phyloP scores from a whole-genome alignment of 1,140 invertebrate species.

The Geopemphigus sp. region DNA sequence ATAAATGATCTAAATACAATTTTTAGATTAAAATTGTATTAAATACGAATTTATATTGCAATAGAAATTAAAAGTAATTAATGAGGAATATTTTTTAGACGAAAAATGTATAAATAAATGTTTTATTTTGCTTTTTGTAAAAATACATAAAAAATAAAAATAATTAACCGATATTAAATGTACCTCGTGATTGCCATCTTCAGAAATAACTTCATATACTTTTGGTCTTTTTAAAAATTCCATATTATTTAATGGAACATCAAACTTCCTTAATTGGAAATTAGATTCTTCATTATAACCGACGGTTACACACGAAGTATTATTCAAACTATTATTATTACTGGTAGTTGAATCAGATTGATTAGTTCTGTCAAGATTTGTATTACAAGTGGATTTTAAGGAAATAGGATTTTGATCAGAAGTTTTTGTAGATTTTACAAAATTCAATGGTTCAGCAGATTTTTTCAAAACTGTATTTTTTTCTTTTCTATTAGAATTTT shows the following conservation, averaged over 20 bases:
- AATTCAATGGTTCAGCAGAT: neutral
- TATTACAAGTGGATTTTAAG: neutral
- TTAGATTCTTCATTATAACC: constrained; percentile 3
- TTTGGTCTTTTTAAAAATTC: constrained; percentile 22
- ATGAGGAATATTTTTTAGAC: no score
- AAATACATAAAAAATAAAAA: no score
- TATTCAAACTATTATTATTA: neutral
- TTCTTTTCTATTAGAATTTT: neutral
- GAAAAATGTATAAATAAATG: no score
- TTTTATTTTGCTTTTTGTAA: no score
- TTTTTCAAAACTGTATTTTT: neutral
- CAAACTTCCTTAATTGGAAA: neutral
- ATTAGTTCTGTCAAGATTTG: neutral
- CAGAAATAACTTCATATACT: constrained; percentile 21
- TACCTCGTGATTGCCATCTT: neutral
- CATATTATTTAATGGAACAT: neutral
- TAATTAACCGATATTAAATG: neutral
- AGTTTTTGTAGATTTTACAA: neutral
- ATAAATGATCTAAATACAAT: no score
- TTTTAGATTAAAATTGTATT: no score
- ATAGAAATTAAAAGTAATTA: no score
- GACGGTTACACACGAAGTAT: constrained; percentile 6
- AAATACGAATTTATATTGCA: no score
- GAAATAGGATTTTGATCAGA: neutral
- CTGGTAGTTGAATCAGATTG: neutral